phyloP scores from a whole-genome alignment of 2,797 vertebrate genomes.

The Ciconia nigra region DNA sequence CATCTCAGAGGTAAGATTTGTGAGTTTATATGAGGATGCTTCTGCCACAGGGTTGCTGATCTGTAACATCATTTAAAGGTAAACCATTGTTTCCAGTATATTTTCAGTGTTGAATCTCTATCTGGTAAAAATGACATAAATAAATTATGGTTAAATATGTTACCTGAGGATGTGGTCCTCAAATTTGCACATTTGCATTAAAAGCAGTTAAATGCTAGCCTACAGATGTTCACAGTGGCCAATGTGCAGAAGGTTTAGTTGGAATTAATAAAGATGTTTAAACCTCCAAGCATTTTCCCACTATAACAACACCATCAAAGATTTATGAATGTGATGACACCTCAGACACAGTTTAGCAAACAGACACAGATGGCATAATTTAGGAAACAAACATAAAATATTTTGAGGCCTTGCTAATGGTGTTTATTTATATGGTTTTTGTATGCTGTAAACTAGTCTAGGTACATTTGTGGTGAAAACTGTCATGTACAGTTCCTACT shows the following conservation, averaged over 20 bases:
- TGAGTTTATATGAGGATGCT: neutral
- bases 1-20: neutral
- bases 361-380: slow-evolving; percentile 24
- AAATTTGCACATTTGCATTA: neutral
- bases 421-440: neutral
- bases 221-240: neutral
- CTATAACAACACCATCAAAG: neutral
- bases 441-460: neutral
- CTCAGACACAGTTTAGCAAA: slow-evolving; percentile 26
- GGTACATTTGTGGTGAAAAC: neutral
- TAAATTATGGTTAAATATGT: neutral
- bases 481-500: neutral
- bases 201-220: neutral
- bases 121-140: neutral
- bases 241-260: neutral
- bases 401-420: neutral
- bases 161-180: neutral
- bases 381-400: slow-evolving; percentile 30
- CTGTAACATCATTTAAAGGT: neutral
- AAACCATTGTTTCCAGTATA: neutral
- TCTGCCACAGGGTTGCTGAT: neutral
- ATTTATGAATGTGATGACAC: slow-evolving; percentile 16
- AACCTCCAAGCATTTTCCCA: neutral
- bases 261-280: neutral
- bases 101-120: neutral